Evolutionary conservation across 2,797 vertebrate genomes (phyloP), one percentile per base, ranked within the genome.

Genomic region (Simalia tracyae): DNA sequence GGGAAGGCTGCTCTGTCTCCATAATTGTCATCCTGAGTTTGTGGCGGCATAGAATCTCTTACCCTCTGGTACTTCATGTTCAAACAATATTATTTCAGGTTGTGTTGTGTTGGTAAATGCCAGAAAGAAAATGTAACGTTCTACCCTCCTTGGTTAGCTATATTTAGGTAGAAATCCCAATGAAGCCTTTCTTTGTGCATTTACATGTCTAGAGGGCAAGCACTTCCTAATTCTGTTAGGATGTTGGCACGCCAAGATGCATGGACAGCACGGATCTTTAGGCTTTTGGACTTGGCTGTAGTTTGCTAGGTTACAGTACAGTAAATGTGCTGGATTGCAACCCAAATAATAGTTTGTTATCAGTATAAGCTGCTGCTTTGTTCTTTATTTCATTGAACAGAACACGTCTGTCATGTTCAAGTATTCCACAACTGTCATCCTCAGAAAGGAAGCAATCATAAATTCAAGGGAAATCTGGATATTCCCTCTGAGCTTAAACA

Each of bases 221-320:
- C 89, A 95, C 97, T 97, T 97, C 96, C 95, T 96, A 96, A 94
- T 94, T 96, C 94, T 92, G 92, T 96, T 95, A 96, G 96, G 95
- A 96, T 96, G 50, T 96, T 96, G 96, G 95, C 96, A 91, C 94
- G 81, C 5, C 0, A 90, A 90, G 61, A 19, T 0, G 0, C 85
- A 89, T 87, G 95, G 92, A 95, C 94, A 94, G 2, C 0, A 0
- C 0, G 0, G 92, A 93, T 88, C 92, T 94, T 87, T 91, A 90
- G 93, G 89, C 90, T 91, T 88, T 0, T 3, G 85, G 87, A 86
- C 31, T 0, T 28, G 93, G 89, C 91, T 2, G 56, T 14, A 11
- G 28, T 61, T 72, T 90, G 56, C 8, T 59, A 4, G 50, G 76
- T 68, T 9, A 22, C 0, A 36, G 19, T 54, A 94, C 85, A 94